Percentiles rank a stretch among this genome's conserved stretches.
phyloP scores from a whole-genome alignment of 2,797 vertebrate genomes.

The Jordanella pulchra region DNA sequence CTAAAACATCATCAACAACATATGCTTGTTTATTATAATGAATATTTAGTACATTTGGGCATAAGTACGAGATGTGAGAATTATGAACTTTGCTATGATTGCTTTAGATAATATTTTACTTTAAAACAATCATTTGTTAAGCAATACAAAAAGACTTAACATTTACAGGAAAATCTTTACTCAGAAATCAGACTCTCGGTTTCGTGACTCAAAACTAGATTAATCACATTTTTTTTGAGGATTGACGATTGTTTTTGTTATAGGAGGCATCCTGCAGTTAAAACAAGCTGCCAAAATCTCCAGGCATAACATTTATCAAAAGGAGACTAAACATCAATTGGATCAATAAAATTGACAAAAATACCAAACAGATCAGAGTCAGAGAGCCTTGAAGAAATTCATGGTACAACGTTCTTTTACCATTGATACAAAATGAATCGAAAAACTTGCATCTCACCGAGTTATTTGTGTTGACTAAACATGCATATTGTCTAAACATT shows the following conservation, averaged over 20 bases:
- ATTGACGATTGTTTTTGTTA: neutral
- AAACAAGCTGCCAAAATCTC: neutral
- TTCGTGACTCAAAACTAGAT: neutral
- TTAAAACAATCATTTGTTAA: too few relatives aligned
- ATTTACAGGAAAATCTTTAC: too few relatives aligned
- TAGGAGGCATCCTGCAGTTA: neutral
- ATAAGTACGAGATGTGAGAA: neutral
- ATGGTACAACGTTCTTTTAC: neutral
- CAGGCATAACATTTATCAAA: neutral
- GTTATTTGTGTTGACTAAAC: constrained; percentile 7
- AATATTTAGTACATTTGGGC: neutral
- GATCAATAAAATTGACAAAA: neutral
- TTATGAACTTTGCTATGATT: neutral
- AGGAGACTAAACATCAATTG: neutral
- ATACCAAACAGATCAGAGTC: neutral
- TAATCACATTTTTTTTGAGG: neutral
- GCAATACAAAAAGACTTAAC: too few relatives aligned
- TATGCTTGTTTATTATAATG: neutral
- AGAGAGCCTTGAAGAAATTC: too few relatives aligned
- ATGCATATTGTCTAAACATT: constrained; percentile 18
- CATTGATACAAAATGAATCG: neutral
- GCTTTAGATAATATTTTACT: neutral
- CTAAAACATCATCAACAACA: neutral
- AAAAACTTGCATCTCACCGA: neutral
- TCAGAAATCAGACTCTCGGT: neutral